Percentiles rank a stretch among this genome's conserved stretches.
These are phyloP conservation scores for Harpegnathos saltator DNA, from an alignment of 1,140 invertebrate species.

Conservation along the genomic window DNA sequence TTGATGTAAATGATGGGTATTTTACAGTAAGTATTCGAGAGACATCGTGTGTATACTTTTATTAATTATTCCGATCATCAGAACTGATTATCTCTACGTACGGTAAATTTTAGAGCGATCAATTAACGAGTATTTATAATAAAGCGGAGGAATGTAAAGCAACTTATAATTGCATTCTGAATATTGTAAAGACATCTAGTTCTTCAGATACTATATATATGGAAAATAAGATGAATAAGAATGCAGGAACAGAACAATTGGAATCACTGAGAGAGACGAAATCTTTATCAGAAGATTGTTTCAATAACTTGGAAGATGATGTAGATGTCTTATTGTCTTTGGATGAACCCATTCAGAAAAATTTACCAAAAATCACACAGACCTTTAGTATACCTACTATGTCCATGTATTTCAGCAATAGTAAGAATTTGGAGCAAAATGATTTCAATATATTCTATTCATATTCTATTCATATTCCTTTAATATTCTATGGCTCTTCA, in stretches of 20 bases:
- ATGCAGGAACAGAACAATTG: not conserved
- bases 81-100: constrained; percentile 30
- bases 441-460: too few relatives aligned
- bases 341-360: constrained; percentile 71
- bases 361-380: constrained; percentile 21
- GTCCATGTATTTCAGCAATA: constrained; percentile 29
- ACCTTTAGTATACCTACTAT: not conserved
- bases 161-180: constrained; percentile 53
- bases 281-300: not conserved
- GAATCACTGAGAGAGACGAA: not conserved
- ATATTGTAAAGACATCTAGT: constrained; percentile 12
- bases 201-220: constrained; percentile 9
- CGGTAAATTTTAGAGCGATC: constrained; percentile 71
- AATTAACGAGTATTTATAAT: constrained; percentile 74
- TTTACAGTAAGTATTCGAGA: constrained; percentile 73
- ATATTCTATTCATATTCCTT: constrained; percentile 39
- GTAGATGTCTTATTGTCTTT: constrained; percentile 80
- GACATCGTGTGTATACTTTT: not conserved
- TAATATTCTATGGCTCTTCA: constrained; percentile 2
- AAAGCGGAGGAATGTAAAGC: constrained; percentile 67
- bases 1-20: constrained; percentile 71
- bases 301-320: constrained; percentile 53
- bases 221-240: not conserved
- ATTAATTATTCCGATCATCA: not conserved
- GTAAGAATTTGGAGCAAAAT: constrained; percentile 51